Evolutionary conservation across 2,113 vertebrate genomes (phyloP), one percentile per base, ranked within the genome.

Genomic region (Carlito syrichta): DNA sequence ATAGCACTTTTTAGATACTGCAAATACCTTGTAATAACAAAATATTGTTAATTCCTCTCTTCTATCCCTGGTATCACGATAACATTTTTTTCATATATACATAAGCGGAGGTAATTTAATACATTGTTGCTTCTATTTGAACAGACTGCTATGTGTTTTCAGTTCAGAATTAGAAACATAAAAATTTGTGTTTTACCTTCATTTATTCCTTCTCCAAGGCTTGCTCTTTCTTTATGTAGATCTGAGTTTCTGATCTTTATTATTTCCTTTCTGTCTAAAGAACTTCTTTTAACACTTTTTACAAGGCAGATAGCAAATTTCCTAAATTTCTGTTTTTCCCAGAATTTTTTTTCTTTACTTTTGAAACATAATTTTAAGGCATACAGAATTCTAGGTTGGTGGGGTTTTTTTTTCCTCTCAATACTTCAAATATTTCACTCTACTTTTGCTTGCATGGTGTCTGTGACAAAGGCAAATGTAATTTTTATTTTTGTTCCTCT

Each of bases 91-190:
- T n/a, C n/a, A n/a, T n/a, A n/a, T n/a, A n/a, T n/a, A n/a, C n/a
- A n/a, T n/a, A n/a, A n/a, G n/a, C n/a, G n/a, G n/a, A n/a, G n/a
- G n/a, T n/a, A n/a, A n/a, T n/a, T n/a, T n/a, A n/a, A n/a, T n/a
- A n/a, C n/a, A n/a, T n/a, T n/a, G n/a, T n/a, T n/a, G n/a, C n/a
- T n/a, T n/a, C n/a, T n/a, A n/a, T n/a, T n/a, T n/a, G n/a, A n/a
- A n/a, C n/a, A n/a, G n/a, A 60, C 5, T n/a, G 11, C 30, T 79
- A 81, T 86, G 23, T 86, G 6, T 84, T 63, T 68, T 79, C 22
- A 89, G 86, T 79, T 96, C 77, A 93, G 52, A 60, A 91, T 54
- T 60, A 85, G 25, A 81, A 92, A 86, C 71, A 32, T 32, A 40
- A 88, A 95, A 52, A 30, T 71, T 89, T 86, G 81, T 38, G 50